These are phyloP conservation scores for Drosophila leontia DNA, from an alignment of 1,140 invertebrate species.

Conservation along the genomic window DNA sequence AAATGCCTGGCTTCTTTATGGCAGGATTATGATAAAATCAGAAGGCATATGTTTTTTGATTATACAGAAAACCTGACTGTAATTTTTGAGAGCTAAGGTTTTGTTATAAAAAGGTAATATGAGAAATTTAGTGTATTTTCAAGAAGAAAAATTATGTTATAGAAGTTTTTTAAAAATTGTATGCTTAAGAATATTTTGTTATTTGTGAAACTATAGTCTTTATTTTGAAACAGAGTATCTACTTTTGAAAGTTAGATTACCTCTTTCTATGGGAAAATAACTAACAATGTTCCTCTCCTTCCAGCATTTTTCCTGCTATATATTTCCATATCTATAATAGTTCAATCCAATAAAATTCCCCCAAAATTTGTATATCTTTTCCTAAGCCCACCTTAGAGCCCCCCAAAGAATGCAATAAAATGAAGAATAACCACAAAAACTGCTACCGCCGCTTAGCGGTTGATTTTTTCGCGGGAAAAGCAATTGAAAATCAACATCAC, in stretches of 20 bases:
- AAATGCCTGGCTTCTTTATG: constrained; percentile 16
- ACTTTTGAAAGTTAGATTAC: too few relatives aligned
- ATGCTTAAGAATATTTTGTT: too few relatives aligned
- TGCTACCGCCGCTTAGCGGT: constrained; percentile 40
- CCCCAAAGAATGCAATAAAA: constrained; percentile 41
- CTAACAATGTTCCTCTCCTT: too few relatives aligned
- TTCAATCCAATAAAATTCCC: not conserved
- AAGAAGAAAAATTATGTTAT: too few relatives aligned
- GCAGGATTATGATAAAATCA: constrained; percentile 18
- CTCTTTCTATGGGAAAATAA: too few relatives aligned
- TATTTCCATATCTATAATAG: not conserved
- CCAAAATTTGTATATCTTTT: too few relatives aligned
- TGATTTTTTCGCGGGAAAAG: constrained; percentile 22
- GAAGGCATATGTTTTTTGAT: constrained; percentile 18
- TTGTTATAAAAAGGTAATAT: not conserved
- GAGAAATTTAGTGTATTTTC: too few relatives aligned
- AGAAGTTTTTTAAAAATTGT: too few relatives aligned
- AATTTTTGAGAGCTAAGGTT: not conserved
- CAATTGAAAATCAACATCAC: constrained; percentile 48
- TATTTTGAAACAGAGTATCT: too few relatives aligned
- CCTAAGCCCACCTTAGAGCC: constrained; percentile 23
- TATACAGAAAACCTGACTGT: not conserved
- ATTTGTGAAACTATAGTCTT: too few relatives aligned
- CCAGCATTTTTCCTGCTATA: not conserved
- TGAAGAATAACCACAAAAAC: constrained; percentile 11